Percentiles rank a stretch among this genome's conserved stretches.
phyloP scores from a whole-genome alignment of 2,113 vertebrate species.

The Cromileptes altivelis region DNA sequence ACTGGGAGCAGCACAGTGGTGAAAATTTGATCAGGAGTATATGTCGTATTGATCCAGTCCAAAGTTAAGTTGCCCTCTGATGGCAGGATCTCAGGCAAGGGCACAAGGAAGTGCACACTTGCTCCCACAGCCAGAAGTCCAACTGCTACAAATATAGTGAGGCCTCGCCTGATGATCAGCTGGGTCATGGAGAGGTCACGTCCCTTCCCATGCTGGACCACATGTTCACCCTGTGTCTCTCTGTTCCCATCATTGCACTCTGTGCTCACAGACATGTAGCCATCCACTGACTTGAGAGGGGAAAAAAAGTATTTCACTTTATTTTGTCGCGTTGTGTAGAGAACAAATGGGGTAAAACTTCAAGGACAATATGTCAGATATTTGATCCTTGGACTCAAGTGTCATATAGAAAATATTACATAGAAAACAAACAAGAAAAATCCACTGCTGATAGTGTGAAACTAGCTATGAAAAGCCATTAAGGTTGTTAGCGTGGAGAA shows the following conservation, averaged over 20 bases:
- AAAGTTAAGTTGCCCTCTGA: constrained; percentile 63
- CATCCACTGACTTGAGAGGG: constrained; percentile 58
- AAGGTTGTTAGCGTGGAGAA: background rate
- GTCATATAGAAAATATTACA: background rate
- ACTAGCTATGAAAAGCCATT: background rate
- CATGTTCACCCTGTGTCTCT: background rate
- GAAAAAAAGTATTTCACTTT: background rate
- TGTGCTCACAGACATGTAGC: constrained; percentile 30
- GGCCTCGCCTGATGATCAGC: constrained; percentile 81
- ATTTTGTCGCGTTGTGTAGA: background rate
- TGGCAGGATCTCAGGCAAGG: constrained; percentile 59
- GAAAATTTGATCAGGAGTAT: constrained; percentile 27
- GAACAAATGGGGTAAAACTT: background rate
- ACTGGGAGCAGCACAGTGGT: constrained; percentile 29
- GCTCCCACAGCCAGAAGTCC: constrained; percentile 72
- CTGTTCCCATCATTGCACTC: constrained; percentile 1
- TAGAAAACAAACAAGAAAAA: background rate
- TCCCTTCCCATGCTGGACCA: constrained; percentile 5
- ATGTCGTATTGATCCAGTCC: constrained; percentile 65
- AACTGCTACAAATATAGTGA: constrained; percentile 66
- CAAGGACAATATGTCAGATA: background rate
- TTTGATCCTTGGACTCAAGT: background rate
- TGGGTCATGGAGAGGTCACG: constrained; percentile 72
- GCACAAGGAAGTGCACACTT: constrained; percentile 67
- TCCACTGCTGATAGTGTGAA: background rate